Conservation (phyloP, 2,113 vertebrate genomes). For the Arothron firmamentum region DNA sequence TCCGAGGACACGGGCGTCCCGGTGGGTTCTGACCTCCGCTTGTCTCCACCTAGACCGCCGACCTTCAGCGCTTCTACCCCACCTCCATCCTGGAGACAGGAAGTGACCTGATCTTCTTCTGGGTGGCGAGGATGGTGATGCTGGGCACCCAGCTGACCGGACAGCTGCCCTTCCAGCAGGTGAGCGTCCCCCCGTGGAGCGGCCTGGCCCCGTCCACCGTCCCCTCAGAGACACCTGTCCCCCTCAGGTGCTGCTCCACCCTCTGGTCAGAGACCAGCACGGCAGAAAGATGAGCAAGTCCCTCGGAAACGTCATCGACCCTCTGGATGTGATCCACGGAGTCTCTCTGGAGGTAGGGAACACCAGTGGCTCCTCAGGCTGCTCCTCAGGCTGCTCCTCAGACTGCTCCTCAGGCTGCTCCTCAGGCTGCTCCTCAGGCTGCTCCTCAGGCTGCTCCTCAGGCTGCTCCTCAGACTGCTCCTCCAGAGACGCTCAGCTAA, state of each 20-base stretch:
- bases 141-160: constrained; percentile 83
- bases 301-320: constrained; percentile 88
- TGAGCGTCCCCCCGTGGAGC: too few species aligned
- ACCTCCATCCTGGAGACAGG: constrained; percentile 87
- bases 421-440: too few species aligned
- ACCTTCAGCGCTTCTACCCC: constrained; percentile 83
- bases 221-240: too few species aligned
- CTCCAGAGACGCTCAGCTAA: too few species aligned
- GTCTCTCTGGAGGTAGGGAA: constrained; percentile 81
- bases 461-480: too few species aligned
- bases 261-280: constrained; percentile 85
- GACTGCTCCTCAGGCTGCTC: too few species aligned
- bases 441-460: too few species aligned
- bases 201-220: too few species aligned
- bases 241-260: constrained; percentile 84
- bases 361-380: too few species aligned
- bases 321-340: constrained; percentile 83
- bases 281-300: constrained; percentile 95
- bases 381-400: too few species aligned
- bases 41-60: constrained; percentile 70
- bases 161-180: constrained; percentile 84
- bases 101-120: constrained; percentile 91
- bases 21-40: neutral
- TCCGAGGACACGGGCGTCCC: too few species aligned
- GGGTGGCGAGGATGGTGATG: constrained; percentile 93